These are phyloP conservation scores for crab-eating macaque (Macaca fascicularis) DNA, from an alignment of 2,113 vertebrate genomes.

Conservation along the genomic window DNA sequence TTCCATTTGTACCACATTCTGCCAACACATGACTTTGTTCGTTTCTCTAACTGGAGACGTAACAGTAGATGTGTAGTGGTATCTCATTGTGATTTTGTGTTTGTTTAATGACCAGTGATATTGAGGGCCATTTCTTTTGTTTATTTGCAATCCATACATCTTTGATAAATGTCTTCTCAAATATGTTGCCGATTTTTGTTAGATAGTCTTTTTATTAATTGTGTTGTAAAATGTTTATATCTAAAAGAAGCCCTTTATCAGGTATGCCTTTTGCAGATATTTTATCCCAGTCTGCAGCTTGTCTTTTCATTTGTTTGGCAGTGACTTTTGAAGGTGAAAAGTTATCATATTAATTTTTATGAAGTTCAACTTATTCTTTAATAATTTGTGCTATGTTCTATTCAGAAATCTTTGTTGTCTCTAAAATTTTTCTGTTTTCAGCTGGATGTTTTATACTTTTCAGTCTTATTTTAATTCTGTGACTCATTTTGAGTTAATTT, in stretches of 20 bases:
- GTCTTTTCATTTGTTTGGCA: neutral
- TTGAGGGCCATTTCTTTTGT: neutral
- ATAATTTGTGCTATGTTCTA: neutral
- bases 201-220: neutral
- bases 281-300: neutral
- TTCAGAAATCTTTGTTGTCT: neutral
- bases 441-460: neutral
- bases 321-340: neutral
- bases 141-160: neutral
- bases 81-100: neutral
- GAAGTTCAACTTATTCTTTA: neutral
- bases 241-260: neutral
- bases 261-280: no score
- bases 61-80: neutral
- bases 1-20: neutral
- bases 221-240: neutral
- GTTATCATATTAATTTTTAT: neutral
- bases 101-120: neutral
- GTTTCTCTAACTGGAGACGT: neutral
- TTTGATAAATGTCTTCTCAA: slow-evolving; percentile 28
- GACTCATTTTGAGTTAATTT: neutral
- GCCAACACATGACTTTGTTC: neutral
- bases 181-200: neutral
- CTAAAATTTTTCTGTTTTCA: neutral
- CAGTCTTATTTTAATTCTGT: neutral